These are phyloP conservation scores for Holotrichia oblita DNA, from an alignment of 1,140 invertebrate genomes.

Conservation along the genomic window DNA sequence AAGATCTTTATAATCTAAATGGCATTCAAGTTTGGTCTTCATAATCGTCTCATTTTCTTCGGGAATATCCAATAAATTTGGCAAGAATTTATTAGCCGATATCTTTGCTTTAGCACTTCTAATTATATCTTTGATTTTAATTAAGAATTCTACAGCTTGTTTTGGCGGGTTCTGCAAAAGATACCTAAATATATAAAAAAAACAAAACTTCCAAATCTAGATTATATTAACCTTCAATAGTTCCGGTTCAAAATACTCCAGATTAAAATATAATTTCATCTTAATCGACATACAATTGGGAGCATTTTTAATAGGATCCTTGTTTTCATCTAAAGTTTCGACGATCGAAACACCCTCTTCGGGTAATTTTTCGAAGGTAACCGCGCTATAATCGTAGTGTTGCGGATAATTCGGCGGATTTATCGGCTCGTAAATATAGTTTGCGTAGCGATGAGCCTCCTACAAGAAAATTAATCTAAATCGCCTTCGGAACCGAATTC, in stretches of 20 bases:
- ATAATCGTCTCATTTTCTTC: slow-evolving; percentile 69
- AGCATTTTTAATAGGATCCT: slow-evolving; percentile 70
- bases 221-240: slow-evolving; percentile 76
- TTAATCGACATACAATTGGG: slow-evolving; percentile 71
- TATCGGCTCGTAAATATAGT: slow-evolving; percentile 21
- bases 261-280: slow-evolving; percentile 86
- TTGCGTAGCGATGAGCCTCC: slow-evolving; percentile 70
- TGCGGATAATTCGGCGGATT: slow-evolving; percentile 47
- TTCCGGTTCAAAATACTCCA: slow-evolving; percentile 87
- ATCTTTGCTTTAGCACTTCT: slow-evolving; percentile 88
- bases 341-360: slow-evolving; percentile 85
- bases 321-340: slow-evolving; percentile 74
- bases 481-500: too few relatives aligned
- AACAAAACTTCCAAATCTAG: too few relatives aligned
- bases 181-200: too few relatives aligned
- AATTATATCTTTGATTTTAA: too few relatives aligned
- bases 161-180: slow-evolving; percentile 80
- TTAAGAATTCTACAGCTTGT: slow-evolving; percentile 87
- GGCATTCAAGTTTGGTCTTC: too few relatives aligned
- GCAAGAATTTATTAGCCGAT: slow-evolving; percentile 80
- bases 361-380: slow-evolving; percentile 76
- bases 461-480: slow-evolving; percentile 74
- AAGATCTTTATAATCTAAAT: too few relatives aligned
- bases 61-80: slow-evolving; percentile 80
- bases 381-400: slow-evolving; percentile 63